Conservation (phyloP, 2,113 vertebrate species). For the Cottus gobio region DNA sequence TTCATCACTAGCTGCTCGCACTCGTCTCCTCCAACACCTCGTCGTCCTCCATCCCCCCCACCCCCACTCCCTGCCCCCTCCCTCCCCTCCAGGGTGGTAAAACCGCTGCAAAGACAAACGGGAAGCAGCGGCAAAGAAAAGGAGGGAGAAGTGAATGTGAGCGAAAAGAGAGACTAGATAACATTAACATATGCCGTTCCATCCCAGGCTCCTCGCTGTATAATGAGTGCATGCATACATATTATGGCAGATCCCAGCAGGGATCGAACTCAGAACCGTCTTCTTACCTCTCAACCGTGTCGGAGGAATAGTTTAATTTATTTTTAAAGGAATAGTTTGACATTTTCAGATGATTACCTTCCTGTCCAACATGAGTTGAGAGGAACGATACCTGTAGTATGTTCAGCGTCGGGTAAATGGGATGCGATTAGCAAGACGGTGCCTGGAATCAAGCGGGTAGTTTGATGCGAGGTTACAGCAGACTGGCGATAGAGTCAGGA, state of each 20-base stretch:
- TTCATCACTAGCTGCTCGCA: conserved; percentile 55
- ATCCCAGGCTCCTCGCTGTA: conserved; percentile 26
- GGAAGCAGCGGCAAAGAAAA: conserved; percentile 5
- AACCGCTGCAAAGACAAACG: conserved; percentile 36
- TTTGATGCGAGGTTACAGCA: not conserved
- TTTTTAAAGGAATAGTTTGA: not conserved
- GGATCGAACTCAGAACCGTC: not conserved
- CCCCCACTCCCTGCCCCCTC: not conserved
- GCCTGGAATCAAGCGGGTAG: not conserved
- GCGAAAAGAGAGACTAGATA: conserved; percentile 12
- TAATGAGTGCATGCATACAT: conserved; percentile 58
- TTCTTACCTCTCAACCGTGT: conserved; percentile 25
- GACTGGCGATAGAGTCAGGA: conserved; percentile 38
- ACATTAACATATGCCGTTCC: conserved; percentile 51
- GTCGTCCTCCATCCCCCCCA: not conserved
- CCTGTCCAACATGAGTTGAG: not conserved
- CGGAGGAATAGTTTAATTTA: conserved; percentile 9
- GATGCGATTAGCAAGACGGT: not conserved
- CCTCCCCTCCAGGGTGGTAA: not conserved
- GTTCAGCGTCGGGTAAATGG: not conserved
- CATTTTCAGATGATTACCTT: conserved; percentile 2
- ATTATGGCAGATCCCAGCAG: conserved; percentile 27
- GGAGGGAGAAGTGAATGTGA: not conserved
- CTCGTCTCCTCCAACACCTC: conserved; percentile 42
- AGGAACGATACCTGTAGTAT: not conserved